phyloP scores from a whole-genome alignment of 2,797 vertebrate genomes.

The Telmatherina bonti region DNA sequence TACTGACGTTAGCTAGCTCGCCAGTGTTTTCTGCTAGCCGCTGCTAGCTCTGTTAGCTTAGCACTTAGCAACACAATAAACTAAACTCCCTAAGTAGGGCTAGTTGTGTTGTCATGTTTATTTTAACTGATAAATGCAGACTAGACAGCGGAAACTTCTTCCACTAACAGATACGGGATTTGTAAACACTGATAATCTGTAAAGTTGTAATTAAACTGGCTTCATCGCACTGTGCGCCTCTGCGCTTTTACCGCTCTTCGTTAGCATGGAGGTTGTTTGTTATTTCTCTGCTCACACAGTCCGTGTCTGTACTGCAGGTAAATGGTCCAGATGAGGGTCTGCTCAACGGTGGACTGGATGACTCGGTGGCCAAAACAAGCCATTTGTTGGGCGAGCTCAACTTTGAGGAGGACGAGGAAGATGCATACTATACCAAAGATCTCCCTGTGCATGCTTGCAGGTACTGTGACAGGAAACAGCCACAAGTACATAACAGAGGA shows the following conservation, averaged over 20 bases:
- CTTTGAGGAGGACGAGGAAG: conserved; percentile 96
- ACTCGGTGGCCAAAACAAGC: conserved; percentile 90
- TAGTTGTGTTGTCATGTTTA: neutral
- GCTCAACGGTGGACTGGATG: conserved; percentile 90
- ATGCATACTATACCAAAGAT: conserved; percentile 96
- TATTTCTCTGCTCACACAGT: no score
- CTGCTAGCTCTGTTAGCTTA: conserved; percentile 51
- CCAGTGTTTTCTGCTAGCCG: conserved; percentile 48
- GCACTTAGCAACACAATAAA: conserved; percentile 30
- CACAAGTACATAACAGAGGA: neutral
- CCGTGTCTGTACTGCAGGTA: conserved; percentile 79
- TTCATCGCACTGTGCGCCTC: conserved; percentile 28
- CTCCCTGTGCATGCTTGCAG: conserved; percentile 95
- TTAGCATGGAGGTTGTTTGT: conserved; percentile 42
- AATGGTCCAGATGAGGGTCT: conserved; percentile 92
- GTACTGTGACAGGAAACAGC: conserved; percentile 66
- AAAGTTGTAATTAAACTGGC: neutral
- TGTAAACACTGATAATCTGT: conserved; percentile 9
- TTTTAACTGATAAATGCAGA: neutral
- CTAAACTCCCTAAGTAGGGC: conserved; percentile 19
- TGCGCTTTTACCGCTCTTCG: conserved; percentile 35
- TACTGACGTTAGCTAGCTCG: conserved; percentile 47
- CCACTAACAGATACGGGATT: neutral
- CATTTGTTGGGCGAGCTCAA: conserved; percentile 94
- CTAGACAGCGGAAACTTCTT: neutral